phyloP scores from a whole-genome alignment of 2,797 vertebrate genomes.

The Trichosurus vulpecula region DNA sequence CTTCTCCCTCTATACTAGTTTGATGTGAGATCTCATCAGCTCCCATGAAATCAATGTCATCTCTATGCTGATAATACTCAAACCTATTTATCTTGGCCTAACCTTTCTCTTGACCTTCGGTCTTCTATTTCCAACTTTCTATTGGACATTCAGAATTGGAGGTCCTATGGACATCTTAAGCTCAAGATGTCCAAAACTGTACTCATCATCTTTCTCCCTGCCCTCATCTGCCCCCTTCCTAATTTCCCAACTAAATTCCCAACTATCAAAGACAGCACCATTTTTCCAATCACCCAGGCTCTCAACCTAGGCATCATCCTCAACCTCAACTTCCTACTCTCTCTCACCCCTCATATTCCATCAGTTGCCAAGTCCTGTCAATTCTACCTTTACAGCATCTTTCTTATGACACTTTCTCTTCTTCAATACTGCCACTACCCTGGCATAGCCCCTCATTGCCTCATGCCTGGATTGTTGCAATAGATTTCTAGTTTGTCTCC shows the following conservation, averaged over 20 bases:
- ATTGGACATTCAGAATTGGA: neutral
- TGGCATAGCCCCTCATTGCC: neutral
- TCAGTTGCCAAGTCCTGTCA: neutral
- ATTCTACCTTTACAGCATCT: neutral
- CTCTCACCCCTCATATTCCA: neutral
- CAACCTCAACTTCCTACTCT: neutral
- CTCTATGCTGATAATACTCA: neutral
- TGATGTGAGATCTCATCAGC: neutral
- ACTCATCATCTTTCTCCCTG: neutral
- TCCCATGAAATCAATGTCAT: neutral
- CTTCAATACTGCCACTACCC: neutral
- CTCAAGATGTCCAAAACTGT: neutral
- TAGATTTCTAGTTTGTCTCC: neutral
- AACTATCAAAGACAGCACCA: neutral
- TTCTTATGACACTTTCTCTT: neutral
- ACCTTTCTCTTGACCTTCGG: neutral
- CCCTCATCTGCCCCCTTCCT: neutral
- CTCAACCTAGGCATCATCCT: neutral
- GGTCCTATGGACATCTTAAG: neutral
- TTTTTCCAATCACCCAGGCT: neutral
- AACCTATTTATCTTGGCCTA: neutral
- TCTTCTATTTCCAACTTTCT: neutral
- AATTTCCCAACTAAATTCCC: neutral
- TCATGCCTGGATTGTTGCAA: neutral
- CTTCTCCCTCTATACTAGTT: neutral